These are phyloP conservation scores for Mesitornis unicolor DNA, from an alignment of 2,113 vertebrate genomes.

Conservation along the genomic window DNA sequence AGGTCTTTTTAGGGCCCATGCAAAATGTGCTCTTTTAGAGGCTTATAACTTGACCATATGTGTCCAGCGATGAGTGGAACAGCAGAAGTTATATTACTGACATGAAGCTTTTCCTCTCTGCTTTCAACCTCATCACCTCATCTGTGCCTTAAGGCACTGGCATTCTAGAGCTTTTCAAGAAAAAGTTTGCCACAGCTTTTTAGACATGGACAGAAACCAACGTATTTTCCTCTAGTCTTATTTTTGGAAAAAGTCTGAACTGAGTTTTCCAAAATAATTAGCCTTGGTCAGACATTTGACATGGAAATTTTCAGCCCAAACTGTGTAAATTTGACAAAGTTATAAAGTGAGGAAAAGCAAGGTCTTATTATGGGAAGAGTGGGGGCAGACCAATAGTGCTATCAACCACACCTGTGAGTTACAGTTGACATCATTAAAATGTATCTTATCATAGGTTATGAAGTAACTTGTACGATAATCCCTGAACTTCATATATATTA, in stretches of 20 bases:
- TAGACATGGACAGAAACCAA: conserved; percentile 25
- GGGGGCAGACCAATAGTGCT: not conserved
- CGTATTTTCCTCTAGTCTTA: conserved; percentile 43
- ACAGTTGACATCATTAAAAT: not conserved
- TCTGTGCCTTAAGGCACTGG: not conserved
- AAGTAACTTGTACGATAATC: not conserved
- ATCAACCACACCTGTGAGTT: not conserved
- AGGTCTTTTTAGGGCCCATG: not conserved
- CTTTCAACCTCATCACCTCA: not conserved
- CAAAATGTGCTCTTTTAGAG: not conserved
- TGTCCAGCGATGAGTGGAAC: not conserved
- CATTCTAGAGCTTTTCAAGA: conserved; percentile 5
- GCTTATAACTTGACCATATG: not conserved
- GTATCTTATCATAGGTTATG: not conserved
- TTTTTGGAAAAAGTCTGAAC: conserved; percentile 53
- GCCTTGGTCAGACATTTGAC: conserved; percentile 12
- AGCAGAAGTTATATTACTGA: not conserved
- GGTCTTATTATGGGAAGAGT: not conserved
- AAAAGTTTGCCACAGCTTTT: conserved; percentile 19
- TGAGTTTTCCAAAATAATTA: conserved; percentile 60
- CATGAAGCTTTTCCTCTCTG: not conserved
- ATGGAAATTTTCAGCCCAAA: conserved; percentile 41
- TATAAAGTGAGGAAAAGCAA: not conserved
- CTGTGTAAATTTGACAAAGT: not conserved
- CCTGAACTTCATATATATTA: not conserved